These are phyloP conservation scores for Hippoglossus hippoglossus DNA, from an alignment of 2,797 vertebrate genomes.

Conservation along the genomic window DNA sequence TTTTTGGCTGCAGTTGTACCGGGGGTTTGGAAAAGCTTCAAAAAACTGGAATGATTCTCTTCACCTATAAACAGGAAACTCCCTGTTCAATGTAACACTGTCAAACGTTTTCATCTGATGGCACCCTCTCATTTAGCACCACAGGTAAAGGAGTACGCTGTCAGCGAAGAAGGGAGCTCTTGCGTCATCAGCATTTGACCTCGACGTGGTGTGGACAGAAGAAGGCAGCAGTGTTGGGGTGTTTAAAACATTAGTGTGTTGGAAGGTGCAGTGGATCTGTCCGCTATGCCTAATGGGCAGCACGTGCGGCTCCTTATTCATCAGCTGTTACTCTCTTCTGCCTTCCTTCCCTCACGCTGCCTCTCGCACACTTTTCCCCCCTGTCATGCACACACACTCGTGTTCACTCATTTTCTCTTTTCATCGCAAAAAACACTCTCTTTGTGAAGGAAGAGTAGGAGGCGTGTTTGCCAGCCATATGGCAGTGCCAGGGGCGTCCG, in stretches of 20 bases:
- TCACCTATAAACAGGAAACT: not conserved
- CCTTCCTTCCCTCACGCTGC: constrained; percentile 41
- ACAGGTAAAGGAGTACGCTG: constrained; percentile 1
- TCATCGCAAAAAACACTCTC: constrained; percentile 55
- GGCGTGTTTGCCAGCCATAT: constrained; percentile 79
- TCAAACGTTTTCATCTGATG: not conserved
- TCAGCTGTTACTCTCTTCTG: constrained; percentile 70
- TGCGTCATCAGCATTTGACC: constrained; percentile 26
- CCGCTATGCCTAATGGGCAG: constrained; percentile 57
- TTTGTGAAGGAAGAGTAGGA: constrained; percentile 69
- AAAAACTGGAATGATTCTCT: not conserved
- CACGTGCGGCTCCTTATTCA: constrained; percentile 68
- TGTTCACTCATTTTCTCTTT: constrained; percentile 58
- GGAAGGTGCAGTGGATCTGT: constrained; percentile 41
- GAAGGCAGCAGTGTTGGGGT: constrained; percentile 21
- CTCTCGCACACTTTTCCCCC: constrained; percentile 30
- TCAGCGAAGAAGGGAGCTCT: constrained; percentile 7
- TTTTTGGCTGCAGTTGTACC: not conserved
- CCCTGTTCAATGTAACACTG: not conserved
- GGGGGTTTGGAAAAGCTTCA: not conserved
- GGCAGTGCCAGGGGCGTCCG: constrained; percentile 78
- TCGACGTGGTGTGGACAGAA: constrained; percentile 10
- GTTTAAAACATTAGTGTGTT: constrained; percentile 56
- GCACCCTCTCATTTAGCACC: not conserved
- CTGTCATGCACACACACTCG: constrained; percentile 33